Base-by-base conservation (phyloP, 2,113 vertebrate genomes). In the Dinomys branickii region DNA sequence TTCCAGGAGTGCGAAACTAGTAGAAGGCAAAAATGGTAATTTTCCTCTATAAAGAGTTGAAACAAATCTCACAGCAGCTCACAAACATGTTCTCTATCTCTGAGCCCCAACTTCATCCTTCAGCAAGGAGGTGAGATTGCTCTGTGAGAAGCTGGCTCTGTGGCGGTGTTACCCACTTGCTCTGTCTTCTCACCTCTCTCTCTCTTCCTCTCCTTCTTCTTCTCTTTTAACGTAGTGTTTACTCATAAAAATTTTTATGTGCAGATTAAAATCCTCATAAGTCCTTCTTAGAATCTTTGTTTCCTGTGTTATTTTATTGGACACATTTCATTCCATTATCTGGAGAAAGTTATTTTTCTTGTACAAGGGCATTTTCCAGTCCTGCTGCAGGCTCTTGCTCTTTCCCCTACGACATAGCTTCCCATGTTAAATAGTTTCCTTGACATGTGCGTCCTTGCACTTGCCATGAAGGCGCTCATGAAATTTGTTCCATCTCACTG, bases 281-380 rank as follows among this genome's bases (percentile, higher is more conserved):
- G 24, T 11, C 5, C 0, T 4, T 50, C 30, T 83, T 38, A 63
- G 1, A 65, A 38, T 88, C 20, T 92, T 41, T 90, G 33, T 78
- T 92, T 86, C 82, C 44, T 85, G 33, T 52, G 22, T 63, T 58
- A 35, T 85, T 93, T 96, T 85, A 35, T 75, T 85, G 11, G 63
- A 30, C 56, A 63, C 38, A 90, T 92, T 94, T 90, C 77, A 67
- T 50, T 80, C 73, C 52, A 73, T 88, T 80, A 13, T 90, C 41
- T 89, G 50, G n/a, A 92, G 11, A 77, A 88, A 47, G 5, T 71
- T 80, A 90, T 88, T 92, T 93, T 94, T 75, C 77, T 88, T 96
- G 87, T 50, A 44, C 1, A 47, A 52, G 77, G 22, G 17, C 12
- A 0, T 85, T 95, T 95, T 88, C 50, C 69, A 41, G 7, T 80